phyloP scores from a whole-genome alignment of 1,140 invertebrate species.

The Oscheius sp. region DNA sequence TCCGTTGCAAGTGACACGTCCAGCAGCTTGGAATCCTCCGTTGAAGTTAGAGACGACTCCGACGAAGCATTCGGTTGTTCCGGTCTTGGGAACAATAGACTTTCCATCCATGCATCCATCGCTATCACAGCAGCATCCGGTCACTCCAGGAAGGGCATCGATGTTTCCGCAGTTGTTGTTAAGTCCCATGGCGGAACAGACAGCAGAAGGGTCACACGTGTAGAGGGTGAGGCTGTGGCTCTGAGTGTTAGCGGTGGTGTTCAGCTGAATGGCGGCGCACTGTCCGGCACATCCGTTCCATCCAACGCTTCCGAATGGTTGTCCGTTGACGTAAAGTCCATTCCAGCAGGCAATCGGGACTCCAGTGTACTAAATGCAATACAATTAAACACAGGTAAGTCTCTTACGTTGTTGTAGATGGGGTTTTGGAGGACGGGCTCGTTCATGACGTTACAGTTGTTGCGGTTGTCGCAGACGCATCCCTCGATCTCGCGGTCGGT shows the following conservation, averaged over 20 bases:
- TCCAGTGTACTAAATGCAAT: conserved; percentile 2
- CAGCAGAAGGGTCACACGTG: conserved; percentile 28
- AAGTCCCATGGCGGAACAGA: conserved; percentile 16
- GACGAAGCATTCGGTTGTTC: conserved; percentile 33
- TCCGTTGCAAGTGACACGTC: conserved; percentile 22
- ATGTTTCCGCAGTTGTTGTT: conserved; percentile 20
- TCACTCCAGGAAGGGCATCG: conserved; percentile 4
- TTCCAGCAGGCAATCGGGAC: conserved; percentile 20
- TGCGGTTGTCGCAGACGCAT: conserved; percentile 26
- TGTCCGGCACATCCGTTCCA: conserved; percentile 14
- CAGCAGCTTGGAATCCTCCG: neutral
- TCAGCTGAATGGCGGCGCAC: conserved; percentile 23
- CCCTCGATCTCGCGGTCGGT: conserved; percentile 6
- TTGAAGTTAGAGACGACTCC: conserved; percentile 24
- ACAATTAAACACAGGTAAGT: neutral
- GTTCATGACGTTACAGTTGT: conserved; percentile 22
- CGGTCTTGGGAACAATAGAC: conserved; percentile 19
- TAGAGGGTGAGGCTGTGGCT: conserved; percentile 13
- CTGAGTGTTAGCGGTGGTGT: neutral
- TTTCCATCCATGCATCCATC: conserved; percentile 24
- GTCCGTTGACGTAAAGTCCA: conserved; percentile 26
- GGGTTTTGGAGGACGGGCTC: conserved; percentile 4
- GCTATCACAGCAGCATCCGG: conserved; percentile 34
- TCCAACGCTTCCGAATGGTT: neutral
- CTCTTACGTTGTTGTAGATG: neutral